These are phyloP conservation scores for Lophius piscatorius DNA, from an alignment of 2,113 vertebrate species.

Conservation along the genomic window DNA sequence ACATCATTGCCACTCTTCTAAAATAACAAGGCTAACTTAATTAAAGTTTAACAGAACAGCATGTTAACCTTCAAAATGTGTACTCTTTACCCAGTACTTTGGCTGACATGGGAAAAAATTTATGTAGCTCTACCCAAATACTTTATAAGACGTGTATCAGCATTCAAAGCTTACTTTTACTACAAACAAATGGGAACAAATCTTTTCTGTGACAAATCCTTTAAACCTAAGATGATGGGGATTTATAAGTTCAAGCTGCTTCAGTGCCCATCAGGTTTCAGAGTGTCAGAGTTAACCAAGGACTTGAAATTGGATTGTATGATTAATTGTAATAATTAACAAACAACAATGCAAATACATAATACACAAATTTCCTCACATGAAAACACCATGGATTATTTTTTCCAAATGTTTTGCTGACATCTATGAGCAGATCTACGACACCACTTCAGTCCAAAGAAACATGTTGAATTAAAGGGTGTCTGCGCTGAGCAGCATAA, in stretches of 20 bases:
- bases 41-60: conserved; percentile 51
- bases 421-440: background rate
- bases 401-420: background rate
- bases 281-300: conserved; percentile 1
- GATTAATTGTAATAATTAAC: conserved; percentile 11
- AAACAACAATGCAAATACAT: background rate
- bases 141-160: conserved; percentile 61
- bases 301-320: conserved; percentile 10
- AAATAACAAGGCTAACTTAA: conserved; percentile 40
- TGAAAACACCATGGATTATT: background rate
- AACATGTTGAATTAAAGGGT: too few species aligned
- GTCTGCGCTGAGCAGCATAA: too few species aligned
- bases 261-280: conserved; percentile 30
- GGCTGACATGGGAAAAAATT: conserved; percentile 38
- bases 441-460: too few species aligned
- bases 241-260: conserved; percentile 16
- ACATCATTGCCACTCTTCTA: conserved; percentile 33
- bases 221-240: conserved; percentile 17
- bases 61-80: conserved; percentile 37
- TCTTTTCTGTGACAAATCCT: conserved; percentile 37
- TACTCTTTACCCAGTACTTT: conserved; percentile 15
- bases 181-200: conserved; percentile 72
- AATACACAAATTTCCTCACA: background rate
- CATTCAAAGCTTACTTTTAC: conserved; percentile 57
- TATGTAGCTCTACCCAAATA: conserved; percentile 47